Conservation (phyloP, 2,113 vertebrate species). For the Clupea harengus region DNA sequence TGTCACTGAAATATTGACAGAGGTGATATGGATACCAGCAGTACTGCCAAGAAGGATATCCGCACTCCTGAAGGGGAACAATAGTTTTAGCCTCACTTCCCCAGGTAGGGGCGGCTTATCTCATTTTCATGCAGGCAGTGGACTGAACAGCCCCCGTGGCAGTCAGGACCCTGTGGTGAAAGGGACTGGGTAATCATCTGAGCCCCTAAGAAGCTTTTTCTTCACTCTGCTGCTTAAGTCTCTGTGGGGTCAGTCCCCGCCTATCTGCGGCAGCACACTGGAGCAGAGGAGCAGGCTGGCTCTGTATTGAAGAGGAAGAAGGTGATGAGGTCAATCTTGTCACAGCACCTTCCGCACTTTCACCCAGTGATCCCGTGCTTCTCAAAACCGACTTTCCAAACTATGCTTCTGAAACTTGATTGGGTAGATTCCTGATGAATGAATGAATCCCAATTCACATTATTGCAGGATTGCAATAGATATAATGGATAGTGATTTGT, state of each 20-base stretch:
- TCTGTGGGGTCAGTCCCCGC: not conserved
- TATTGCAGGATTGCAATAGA: too few relatives aligned
- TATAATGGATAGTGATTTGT: too few relatives aligned
- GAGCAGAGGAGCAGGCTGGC: not conserved
- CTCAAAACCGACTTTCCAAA: too few relatives aligned
- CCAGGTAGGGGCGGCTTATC: not conserved
- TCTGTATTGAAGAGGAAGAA: not conserved
- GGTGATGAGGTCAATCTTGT: not conserved
- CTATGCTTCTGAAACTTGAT: too few relatives aligned
- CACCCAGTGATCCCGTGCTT: not conserved
- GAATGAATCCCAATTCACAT: too few relatives aligned
- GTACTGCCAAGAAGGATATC: not conserved
- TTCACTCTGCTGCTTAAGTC: not conserved
- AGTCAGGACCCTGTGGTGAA: not conserved
- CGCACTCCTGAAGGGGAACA: not conserved
- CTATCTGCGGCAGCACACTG: not conserved
- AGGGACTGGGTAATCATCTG: constrained; percentile 10
- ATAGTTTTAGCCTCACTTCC: not conserved
- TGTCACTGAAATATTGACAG: not conserved
- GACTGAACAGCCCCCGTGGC: not conserved
- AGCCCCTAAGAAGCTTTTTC: not conserved
- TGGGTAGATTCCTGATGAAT: too few relatives aligned
- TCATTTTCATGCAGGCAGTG: not conserved
- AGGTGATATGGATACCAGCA: not conserved
- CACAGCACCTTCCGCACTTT: not conserved